A percentile compares a stretch with the other conserved stretches of the same genome.
These are phyloP conservation scores for Monarcha castaneiventris DNA, from an alignment of 2,113 vertebrate species.

Conservation along the genomic window DNA sequence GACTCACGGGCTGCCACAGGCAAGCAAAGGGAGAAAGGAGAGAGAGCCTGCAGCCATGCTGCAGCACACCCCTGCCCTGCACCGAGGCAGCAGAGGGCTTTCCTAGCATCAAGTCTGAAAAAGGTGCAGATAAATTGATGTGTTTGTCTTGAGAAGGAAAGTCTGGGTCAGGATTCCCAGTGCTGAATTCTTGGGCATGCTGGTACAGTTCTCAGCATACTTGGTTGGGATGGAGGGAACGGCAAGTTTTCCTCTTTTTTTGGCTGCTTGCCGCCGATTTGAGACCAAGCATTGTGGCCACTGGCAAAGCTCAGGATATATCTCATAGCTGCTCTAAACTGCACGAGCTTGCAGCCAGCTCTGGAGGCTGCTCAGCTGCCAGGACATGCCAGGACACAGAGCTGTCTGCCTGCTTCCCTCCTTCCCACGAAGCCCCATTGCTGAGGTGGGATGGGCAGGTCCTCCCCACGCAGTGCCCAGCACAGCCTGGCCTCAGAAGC, in stretches of 20 bases:
- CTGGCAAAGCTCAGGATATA: background rate
- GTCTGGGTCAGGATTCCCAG: background rate
- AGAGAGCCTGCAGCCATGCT: background rate
- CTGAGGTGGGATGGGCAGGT: background rate
- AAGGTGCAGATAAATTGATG: background rate
- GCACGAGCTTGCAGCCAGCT: background rate
- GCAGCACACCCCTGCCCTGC: background rate
- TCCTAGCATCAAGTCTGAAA: background rate
- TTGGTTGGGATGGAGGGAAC: background rate
- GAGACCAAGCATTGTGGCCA: background rate
- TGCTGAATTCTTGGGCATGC: background rate
- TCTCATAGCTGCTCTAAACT: background rate
- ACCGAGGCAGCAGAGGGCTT: background rate
- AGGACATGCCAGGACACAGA: background rate
- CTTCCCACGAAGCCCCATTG: accelerated
- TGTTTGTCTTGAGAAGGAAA: background rate
- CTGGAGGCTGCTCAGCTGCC: background rate
- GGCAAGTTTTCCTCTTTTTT: background rate
- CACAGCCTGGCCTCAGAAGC: accelerated
- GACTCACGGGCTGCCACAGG: background rate
- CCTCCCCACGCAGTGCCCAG: accelerated
- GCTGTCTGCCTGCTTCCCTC: background rate
- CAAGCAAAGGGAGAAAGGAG: background rate
- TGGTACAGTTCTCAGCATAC: background rate
- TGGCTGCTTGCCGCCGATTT: background rate